Percentiles rank a stretch among this genome's conserved stretches.
phyloP scores from a whole-genome alignment of 2,888 invertebrate genomes.

The Timema podura region DNA sequence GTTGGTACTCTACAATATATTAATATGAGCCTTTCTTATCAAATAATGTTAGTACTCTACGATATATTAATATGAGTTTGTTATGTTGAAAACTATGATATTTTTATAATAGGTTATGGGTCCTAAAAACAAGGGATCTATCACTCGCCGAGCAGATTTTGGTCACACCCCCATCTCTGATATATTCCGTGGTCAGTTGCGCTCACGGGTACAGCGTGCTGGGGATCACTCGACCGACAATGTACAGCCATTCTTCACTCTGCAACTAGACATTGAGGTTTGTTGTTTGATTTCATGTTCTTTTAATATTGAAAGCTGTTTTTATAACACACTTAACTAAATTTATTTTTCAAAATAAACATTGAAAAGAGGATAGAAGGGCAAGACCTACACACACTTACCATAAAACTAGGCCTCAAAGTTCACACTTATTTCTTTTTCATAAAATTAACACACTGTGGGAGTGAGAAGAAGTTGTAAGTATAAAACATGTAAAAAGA shows the following conservation, averaged over 20 bases:
- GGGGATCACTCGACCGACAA: conserved; percentile 80
- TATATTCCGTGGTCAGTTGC: conserved; percentile 88
- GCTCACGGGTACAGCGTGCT: conserved; percentile 73
- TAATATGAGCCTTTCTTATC: no score
- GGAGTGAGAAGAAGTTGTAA: no score
- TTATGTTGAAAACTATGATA: not conserved
- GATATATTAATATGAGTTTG: no score
- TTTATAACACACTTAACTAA: not conserved
- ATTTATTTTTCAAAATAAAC: not conserved
- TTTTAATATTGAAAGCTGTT: not conserved
- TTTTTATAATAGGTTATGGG: conserved; percentile 63
- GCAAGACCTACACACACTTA: no score
- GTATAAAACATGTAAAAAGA: no score
- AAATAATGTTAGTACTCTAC: no score
- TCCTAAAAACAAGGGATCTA: conserved; percentile 80
- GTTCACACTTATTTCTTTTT: not conserved
- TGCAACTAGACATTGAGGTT: conserved; percentile 93
- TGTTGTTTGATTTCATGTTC: conserved; percentile 28
- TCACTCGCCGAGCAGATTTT: conserved; percentile 79
- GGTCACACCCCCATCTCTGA: conserved; percentile 84
- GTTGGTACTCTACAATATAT: no score
- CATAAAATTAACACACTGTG: no score
- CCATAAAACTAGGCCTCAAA: not conserved
- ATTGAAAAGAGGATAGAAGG: no score
- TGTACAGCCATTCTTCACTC: conserved; percentile 92